Evolutionary conservation across 2,888 invertebrate genomes (phyloP).

Genomic region (Aspidapion aeneum): DNA sequence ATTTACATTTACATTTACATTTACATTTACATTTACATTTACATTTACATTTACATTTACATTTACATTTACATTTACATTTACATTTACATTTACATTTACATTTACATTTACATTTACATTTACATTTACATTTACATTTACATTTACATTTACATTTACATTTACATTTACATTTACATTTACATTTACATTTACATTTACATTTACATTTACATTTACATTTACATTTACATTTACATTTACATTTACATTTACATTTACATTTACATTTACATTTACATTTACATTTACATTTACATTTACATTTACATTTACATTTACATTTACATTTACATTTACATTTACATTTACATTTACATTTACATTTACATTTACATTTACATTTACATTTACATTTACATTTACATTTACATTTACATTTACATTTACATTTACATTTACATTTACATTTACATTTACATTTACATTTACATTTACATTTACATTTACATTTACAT

Average conservation of each 20-base stretch:
- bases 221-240: too few species aligned
- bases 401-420: background rate
- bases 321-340: too few species aligned
- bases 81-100: background rate
- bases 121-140: background rate
- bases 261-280: too few species aligned
- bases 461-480: background rate
- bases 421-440: background rate
- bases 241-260: too few species aligned
- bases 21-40: background rate
- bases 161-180: background rate
- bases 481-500: background rate
- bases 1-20: background rate
- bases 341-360: background rate
- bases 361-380: background rate
- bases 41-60: background rate
- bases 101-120: background rate
- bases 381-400: background rate
- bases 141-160: background rate
- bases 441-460: background rate
- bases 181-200: background rate
- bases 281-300: too few species aligned
- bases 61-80: background rate
- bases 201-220: too few species aligned
- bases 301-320: too few species aligned